These are phyloP conservation scores for Balearica regulorum DNA, from an alignment of 2,797 vertebrate species.

Conservation along the genomic window DNA sequence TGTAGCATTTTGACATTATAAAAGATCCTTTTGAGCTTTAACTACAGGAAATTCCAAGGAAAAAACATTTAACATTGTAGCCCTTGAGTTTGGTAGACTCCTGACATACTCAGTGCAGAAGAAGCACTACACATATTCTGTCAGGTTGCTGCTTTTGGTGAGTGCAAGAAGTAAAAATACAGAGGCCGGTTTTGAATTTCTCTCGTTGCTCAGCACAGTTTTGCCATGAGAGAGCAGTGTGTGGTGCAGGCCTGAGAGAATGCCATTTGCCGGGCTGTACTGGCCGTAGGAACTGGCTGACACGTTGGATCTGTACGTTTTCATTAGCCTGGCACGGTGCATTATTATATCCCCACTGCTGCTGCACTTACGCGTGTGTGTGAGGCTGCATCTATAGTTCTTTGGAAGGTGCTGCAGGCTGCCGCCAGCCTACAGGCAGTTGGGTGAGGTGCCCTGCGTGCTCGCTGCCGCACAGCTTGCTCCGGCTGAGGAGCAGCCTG, in stretches of 20 bases:
- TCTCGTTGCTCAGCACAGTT: not conserved
- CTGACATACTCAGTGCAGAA: not conserved
- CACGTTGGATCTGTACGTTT: not conserved
- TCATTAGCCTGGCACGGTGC: not conserved
- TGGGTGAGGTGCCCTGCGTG: not conserved
- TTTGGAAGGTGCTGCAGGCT: not conserved
- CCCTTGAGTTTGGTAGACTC: not conserved
- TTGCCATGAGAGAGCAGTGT: not conserved
- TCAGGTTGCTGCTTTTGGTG: not conserved
- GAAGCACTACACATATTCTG: not conserved
- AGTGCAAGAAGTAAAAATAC: not conserved
- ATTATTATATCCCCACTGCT: not conserved
- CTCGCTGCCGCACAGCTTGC: not conserved
- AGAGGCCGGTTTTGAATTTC: not conserved
- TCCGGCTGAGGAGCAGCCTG: not conserved
- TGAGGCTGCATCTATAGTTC: not conserved
- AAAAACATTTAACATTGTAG: not conserved
- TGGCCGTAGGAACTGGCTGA: not conserved
- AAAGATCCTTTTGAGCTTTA: not conserved
- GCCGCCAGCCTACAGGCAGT: not conserved
- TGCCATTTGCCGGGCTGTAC: not conserved
- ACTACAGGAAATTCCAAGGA: not conserved
- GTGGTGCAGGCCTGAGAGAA: not conserved
- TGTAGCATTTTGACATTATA: not conserved
- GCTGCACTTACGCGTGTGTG: fast-evolving